Conservation (phyloP, 37 sponge, comb jelly and placozoan genomes). For the Oopsacas minuta region DNA sequence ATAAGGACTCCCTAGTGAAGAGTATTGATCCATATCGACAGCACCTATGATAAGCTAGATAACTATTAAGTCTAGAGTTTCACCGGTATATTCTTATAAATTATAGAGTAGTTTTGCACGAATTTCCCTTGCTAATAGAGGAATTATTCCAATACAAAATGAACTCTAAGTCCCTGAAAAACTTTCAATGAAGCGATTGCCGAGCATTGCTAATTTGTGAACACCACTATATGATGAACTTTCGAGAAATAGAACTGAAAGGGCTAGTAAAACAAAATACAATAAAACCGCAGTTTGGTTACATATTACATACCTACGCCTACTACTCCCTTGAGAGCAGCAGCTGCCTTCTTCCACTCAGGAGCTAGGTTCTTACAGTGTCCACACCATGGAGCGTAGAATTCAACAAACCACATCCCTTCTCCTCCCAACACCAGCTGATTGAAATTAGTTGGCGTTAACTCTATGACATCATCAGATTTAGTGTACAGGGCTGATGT, state of each 20-base stretch:
- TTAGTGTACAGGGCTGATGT: constrained; percentile 42
- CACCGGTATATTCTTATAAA: too few relatives aligned
- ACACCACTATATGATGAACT: too few relatives aligned
- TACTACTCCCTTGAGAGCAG: constrained; percentile 50
- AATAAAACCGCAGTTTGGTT: too few relatives aligned
- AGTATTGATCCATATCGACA: constrained; percentile 71
- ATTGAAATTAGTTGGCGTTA: constrained; percentile 78
- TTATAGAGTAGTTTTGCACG: not conserved
- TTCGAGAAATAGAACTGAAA: too few relatives aligned
- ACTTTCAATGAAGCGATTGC: too few relatives aligned
- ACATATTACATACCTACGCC: too few relatives aligned
- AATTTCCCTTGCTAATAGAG: too few relatives aligned
- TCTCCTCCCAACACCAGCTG: constrained; percentile 51
- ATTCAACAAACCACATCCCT: constrained; percentile 90
- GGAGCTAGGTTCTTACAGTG: constrained; percentile 86
- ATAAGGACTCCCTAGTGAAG: constrained; percentile 53
- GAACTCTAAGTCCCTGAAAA: too few relatives aligned
- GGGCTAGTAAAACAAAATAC: too few relatives aligned
- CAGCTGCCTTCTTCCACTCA: constrained; percentile 93
- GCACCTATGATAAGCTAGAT: constrained; percentile 93
- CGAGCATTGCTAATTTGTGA: too few relatives aligned
- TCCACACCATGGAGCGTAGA: constrained; percentile 99
- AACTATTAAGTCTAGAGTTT: constrained; percentile 59
- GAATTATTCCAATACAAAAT: too few relatives aligned
- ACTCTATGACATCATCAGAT: constrained; percentile 55